Base-by-base conservation (phyloP, 2,888 invertebrate species). In the Tiliacea citrago region DNA sequence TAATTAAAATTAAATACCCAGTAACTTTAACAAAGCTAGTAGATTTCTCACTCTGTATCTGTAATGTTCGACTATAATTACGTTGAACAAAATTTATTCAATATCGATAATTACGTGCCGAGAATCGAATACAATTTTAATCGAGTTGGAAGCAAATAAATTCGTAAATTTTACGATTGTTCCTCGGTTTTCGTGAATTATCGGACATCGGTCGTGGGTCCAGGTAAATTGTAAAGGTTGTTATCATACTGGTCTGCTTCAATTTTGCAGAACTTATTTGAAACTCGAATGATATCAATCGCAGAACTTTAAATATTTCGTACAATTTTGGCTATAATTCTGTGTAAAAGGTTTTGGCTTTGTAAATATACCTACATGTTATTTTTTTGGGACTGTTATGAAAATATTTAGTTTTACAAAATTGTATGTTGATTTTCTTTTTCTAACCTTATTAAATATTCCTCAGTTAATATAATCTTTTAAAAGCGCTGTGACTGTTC, bases 81-180 rank as follows among this genome's bases (percentile, higher is more conserved):
- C 24, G 53, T 61, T n/a, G 29, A 67, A 49, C 47, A 39, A 73
- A 83, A 86, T 86, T 86, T 85, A 87, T 85, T 77, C 68, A 73
- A 68, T 83, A 79, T 77, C 82, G 82, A 86, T 87, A 83, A 82
- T 83, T 78, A 86, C 81, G 79, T 86, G 77, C 77, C 65, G 29
- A 49, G 76, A 86, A 84, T 81, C 68, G 82, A 81, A 75, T 81
- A 73, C 76, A 84, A 87, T 84, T 77, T 88, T 79, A 82, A 86
- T 82, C 79, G 79, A 84, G 68, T 82, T 62, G 10, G 62, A 51
- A 21, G 42, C 61, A 61, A 72, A 87, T 87, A 87, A 78, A 81
- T 83, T 87, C 51, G 68, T 47, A 10, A 63, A 70, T 77, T 85
- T 83, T 77, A 82, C 77, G 70, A 80, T 82, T 87, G 79, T 87